Evolutionary conservation across 2,888 invertebrate species (phyloP).

Genomic region (Drosophila meridionalis): DNA sequence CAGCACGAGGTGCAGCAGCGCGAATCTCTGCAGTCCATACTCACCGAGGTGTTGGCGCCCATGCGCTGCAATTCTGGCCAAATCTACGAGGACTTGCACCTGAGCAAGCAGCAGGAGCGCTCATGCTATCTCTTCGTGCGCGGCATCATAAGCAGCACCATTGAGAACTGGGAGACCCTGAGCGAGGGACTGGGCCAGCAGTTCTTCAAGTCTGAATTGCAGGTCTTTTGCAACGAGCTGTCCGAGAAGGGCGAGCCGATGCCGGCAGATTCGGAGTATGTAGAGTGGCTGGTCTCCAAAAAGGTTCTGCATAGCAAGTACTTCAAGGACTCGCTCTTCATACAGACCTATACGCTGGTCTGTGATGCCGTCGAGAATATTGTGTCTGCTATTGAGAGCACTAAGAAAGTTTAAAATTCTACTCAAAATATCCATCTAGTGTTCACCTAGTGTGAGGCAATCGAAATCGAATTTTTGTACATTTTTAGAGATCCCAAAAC

Average conservation of each 20-base stretch:
- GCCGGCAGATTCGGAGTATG: slow-evolving; percentile 15
- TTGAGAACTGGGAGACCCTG: slow-evolving; percentile 75
- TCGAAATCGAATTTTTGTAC: not conserved
- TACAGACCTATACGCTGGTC: slow-evolving; percentile 77
- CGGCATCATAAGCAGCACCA: slow-evolving; percentile 62
- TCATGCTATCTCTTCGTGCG: slow-evolving; percentile 69
- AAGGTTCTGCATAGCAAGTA: slow-evolving; percentile 56
- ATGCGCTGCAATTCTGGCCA: slow-evolving; percentile 41
- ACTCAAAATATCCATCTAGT: not conserved
- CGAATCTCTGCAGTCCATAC: slow-evolving; percentile 32
- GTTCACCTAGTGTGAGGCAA: not conserved
- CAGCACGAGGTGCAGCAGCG: slow-evolving; percentile 34
- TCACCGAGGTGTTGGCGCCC: slow-evolving; percentile 43
- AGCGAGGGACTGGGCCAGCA: slow-evolving; percentile 54
- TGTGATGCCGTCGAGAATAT: slow-evolving; percentile 78
- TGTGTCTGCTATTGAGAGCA: slow-evolving; percentile 80
- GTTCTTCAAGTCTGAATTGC: slow-evolving; percentile 64
- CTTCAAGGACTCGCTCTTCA: slow-evolving; percentile 75
- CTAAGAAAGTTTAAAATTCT: slow-evolving; percentile 28
- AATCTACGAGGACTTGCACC: slow-evolving; percentile 29
- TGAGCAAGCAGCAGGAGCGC: slow-evolving; percentile 54
- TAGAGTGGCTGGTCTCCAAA: slow-evolving; percentile 38
- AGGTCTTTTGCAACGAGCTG: slow-evolving; percentile 23
- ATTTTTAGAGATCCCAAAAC: slow-evolving; percentile 31
- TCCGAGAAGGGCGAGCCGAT: slow-evolving; percentile 10